Conservation (phyloP, 2,113 vertebrate genomes). For the Pedionomus torquatus region DNA sequence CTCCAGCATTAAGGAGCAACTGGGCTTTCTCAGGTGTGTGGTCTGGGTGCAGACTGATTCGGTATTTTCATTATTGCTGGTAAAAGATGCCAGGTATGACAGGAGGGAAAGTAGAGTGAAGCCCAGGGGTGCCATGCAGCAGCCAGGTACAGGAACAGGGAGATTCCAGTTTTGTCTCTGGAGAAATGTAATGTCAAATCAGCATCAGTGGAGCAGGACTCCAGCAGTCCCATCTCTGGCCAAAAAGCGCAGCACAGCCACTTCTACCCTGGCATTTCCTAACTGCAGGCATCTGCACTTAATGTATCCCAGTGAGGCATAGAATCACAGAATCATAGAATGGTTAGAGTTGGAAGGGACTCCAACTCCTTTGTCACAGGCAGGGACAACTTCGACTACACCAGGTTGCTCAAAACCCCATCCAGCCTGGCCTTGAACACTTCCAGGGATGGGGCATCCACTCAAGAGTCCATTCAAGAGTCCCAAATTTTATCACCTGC, state of each 20-base stretch:
- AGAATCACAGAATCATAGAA: no score
- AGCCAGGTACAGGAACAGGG: background rate
- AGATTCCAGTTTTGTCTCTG: background rate
- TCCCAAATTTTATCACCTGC: background rate
- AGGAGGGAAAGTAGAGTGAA: background rate
- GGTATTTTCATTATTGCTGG: background rate
- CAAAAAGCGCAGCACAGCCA: background rate
- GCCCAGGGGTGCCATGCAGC: background rate
- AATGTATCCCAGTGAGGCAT: rapidly evolving
- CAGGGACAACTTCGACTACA: no score
- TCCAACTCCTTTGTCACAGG: no score
- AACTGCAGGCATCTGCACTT: background rate
- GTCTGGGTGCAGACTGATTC: background rate
- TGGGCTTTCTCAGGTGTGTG: background rate
- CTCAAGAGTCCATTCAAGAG: background rate
- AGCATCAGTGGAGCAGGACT: background rate
- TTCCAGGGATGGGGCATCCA: no score
- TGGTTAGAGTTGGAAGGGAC: no score
- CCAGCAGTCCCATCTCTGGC: background rate
- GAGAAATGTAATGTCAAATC: background rate
- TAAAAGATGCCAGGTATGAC: background rate
- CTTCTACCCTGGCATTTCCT: background rate
- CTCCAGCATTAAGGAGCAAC: background rate
- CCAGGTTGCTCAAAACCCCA: no score
- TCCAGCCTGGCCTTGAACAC: no score